Conservation (phyloP, 2,797 vertebrate species). For the Megaceryle alcyon region DNA sequence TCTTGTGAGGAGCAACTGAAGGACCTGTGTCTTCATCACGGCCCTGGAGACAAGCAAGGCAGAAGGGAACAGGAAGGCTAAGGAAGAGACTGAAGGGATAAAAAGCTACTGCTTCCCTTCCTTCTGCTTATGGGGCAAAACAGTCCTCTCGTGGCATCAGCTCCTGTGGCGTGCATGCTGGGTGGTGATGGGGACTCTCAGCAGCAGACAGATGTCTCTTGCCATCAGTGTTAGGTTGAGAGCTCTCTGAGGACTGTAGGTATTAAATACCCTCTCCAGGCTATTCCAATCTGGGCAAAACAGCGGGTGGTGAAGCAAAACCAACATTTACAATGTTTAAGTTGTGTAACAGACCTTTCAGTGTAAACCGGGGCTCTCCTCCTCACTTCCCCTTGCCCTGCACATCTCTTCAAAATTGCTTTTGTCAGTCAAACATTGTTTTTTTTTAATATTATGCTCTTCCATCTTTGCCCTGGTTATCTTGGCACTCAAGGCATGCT, state of each 20-base stretch:
- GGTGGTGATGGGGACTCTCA: background rate
- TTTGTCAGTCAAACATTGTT: constrained; percentile 60
- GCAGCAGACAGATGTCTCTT: background rate
- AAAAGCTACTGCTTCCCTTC: background rate
- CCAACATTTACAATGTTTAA: constrained; percentile 44
- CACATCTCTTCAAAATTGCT: constrained; percentile 47
- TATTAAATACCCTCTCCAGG: constrained; percentile 32
- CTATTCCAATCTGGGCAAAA: constrained; percentile 24
- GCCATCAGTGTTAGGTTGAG: background rate
- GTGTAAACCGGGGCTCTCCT: constrained; percentile 1
- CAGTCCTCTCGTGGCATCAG: background rate
- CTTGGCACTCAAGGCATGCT: constrained; percentile 40
- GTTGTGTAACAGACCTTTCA: background rate
- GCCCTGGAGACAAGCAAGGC: background rate
- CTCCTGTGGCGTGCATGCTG: background rate
- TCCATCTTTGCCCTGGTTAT: constrained; percentile 56
- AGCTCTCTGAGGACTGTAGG: background rate
- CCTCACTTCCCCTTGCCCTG: background rate
- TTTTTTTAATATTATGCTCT: constrained; percentile 45
- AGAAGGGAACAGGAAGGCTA: background rate
- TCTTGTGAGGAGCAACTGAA: too few species aligned
- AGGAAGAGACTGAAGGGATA: background rate
- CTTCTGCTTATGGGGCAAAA: background rate
- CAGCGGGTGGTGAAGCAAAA: constrained; percentile 55
- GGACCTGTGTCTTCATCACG: background rate